Conservation (phyloP, 2,888 invertebrate genomes). For the Piscicola geometra region DNA sequence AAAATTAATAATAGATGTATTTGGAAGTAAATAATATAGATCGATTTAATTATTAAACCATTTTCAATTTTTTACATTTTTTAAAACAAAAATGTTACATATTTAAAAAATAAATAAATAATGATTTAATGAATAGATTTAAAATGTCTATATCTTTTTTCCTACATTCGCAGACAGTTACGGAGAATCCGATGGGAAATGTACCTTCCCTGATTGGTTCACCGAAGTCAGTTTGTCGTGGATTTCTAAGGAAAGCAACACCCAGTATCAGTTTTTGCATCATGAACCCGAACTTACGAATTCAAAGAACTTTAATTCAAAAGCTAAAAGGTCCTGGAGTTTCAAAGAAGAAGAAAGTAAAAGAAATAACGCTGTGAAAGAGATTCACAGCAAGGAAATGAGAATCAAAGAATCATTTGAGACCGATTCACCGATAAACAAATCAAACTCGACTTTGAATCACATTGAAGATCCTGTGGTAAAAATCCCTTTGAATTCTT, state of each 20-base stretch:
- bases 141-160: no score
- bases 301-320: not conserved
- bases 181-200: not conserved
- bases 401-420: no score
- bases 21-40: no score
- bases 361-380: not conserved
- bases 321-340: not conserved
- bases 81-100: conserved; percentile 7
- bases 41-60: no score
- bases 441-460: no score
- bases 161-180: conserved; percentile 11
- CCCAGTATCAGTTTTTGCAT: not conserved
- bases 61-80: no score
- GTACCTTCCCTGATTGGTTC: conserved; percentile 29
- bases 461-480: no score
- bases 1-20: no score
- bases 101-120: conserved; percentile 6
- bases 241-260: conserved; percentile 5
- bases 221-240: not conserved
- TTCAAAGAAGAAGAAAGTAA: not conserved
- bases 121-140: no score
- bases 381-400: not conserved
- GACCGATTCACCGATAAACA: no score
- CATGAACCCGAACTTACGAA: no score
- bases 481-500: no score